Conservation (phyloP, 2,113 vertebrate genomes). For the Ceratotherium simum region DNA sequence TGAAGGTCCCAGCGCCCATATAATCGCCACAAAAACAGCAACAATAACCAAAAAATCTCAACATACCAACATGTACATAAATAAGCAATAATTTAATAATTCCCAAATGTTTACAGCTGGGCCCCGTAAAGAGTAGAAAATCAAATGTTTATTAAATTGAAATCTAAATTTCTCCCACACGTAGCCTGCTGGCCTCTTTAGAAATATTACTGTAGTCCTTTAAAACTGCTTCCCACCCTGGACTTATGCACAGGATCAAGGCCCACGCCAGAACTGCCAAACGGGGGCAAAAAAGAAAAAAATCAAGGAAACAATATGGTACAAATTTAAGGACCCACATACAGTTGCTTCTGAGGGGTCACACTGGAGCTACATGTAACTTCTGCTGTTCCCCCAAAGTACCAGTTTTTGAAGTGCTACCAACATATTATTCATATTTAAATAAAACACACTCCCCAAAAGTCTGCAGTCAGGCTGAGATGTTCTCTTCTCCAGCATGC, state of each 20-base stretch:
- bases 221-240: not conserved
- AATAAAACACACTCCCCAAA: slow-evolving; percentile 56
- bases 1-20: not conserved
- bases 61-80: not conserved
- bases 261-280: not conserved
- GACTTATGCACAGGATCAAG: not conserved
- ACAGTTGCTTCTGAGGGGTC: not conserved
- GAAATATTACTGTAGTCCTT: slow-evolving; percentile 11
- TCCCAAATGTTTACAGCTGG: slow-evolving; percentile 15
- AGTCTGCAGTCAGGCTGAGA: slow-evolving; percentile 19
- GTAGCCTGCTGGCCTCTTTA: not conserved
- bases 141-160: slow-evolving; percentile 7
- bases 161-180: slow-evolving; percentile 7
- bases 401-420: slow-evolving; percentile 16
- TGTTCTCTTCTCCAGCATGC: slow-evolving; percentile 28
- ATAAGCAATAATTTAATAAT: slow-evolving; percentile 43
- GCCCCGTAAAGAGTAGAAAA: slow-evolving; percentile 4
- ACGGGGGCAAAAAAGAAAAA: not conserved
- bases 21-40: not conserved
- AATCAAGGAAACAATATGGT: not conserved
- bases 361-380: not conserved
- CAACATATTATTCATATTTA: slow-evolving; percentile 36
- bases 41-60: not conserved
- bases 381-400: not conserved
- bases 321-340: not conserved